Base-by-base conservation (phyloP, 2,113 vertebrate species). In the Indicator indicator region DNA sequence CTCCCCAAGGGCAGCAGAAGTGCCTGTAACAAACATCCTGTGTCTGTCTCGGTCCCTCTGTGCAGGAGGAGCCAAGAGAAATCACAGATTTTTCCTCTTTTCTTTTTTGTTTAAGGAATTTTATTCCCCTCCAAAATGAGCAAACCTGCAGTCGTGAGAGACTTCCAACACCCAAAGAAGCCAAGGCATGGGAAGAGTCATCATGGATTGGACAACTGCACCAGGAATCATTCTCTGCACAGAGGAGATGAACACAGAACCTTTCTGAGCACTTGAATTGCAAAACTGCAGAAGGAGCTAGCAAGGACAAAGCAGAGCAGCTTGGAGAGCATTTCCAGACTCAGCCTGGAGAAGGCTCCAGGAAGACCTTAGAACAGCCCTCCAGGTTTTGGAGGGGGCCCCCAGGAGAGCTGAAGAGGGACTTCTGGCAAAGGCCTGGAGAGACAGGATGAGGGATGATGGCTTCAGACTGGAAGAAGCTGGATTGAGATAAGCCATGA, bases 1-100 rank as follows among this genome's bases (percentile, higher is more conserved):
- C 80, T 88, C 76, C 71, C 76, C 65, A 80, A 74, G 64, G 79
- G 71, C 88, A 94, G 68, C 72, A 74, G 83, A 52, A 91, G 88
- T 77, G 74, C 20, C 42, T 74, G 42, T 38, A 93, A 90, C 79
- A 93, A 96, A 96, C 80, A 95, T 92, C 83, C 90, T 92, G 95
- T 93, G 90, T 94, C 60, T 75, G n/a, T 76, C 33, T 93, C 48
- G 48, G 68, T 83, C 23, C 33, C 50, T 69, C 56, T 71, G 33
- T 59, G 36, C 40, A 67, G n/a, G 46, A 80, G 64, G 1, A 92
- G 55, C 64, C 78, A 94, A 92, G 64, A 88, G 50, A 92, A 92
- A 90, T 76, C 38, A 28, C 16, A 79, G 40, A 8, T 4, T 20
- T 44, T 24, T 7, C 52, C 55, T 60, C 52, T 33, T 42, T 52